Conservation (phyloP, 2,113 vertebrate genomes). For the Salvelinus namaycush region DNA sequence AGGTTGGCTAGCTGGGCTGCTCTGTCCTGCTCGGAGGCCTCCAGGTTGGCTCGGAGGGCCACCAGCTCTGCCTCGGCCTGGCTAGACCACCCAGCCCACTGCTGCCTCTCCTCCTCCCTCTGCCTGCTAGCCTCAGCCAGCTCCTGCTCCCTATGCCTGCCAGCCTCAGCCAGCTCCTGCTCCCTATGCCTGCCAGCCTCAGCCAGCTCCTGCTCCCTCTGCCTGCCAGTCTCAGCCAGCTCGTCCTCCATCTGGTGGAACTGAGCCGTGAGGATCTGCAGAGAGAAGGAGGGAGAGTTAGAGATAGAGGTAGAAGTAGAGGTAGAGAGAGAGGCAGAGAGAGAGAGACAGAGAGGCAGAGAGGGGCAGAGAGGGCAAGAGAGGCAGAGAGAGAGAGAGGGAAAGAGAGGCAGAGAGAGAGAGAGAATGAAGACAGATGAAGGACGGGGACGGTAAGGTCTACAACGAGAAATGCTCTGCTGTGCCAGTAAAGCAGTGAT, state of each 20-base stretch:
- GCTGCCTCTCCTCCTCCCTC: slow-evolving; percentile 71
- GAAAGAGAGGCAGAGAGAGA: too few relatives aligned
- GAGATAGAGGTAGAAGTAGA: too few relatives aligned
- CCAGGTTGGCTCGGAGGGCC: slow-evolving; percentile 59
- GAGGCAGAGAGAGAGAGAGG: too few relatives aligned
- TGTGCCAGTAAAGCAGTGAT: slow-evolving; percentile 29
- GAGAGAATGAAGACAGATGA: too few relatives aligned
- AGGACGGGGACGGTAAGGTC: too few relatives aligned
- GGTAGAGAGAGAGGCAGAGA: background rate
- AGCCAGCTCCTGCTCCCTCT: slow-evolving; percentile 79
- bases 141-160: slow-evolving; percentile 72
- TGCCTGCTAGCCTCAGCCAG: slow-evolving; percentile 59
- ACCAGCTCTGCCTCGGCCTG: slow-evolving; percentile 46
- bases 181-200: slow-evolving; percentile 69
- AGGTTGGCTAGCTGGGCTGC: slow-evolving; percentile 12
- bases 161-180: slow-evolving; percentile 70
- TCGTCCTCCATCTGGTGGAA: slow-evolving; percentile 84
- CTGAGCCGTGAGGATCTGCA: slow-evolving; percentile 80
- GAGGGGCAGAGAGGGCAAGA: too few relatives aligned
- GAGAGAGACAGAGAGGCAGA: background rate
- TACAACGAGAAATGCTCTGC: background rate
- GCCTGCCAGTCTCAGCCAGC: slow-evolving; percentile 61
- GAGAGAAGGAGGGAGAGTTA: slow-evolving; percentile 6
- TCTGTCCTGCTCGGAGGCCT: background rate
- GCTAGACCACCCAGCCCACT: slow-evolving; percentile 57